Evolutionary conservation across 2,113 vertebrate species (phyloP).

Genomic region (Thermophis baileyi): DNA sequence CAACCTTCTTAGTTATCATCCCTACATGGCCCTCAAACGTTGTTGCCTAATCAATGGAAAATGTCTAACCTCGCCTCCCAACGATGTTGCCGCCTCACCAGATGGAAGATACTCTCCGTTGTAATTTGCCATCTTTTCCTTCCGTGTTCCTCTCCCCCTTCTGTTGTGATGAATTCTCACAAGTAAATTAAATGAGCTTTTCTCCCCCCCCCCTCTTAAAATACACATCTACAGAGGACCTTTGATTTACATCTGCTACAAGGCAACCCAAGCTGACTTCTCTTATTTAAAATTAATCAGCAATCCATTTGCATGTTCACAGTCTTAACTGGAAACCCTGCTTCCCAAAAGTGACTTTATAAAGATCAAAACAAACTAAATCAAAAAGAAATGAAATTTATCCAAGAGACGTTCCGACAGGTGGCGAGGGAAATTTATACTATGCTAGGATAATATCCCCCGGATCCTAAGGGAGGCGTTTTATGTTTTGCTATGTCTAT

Average conservation of each 20-base stretch:
- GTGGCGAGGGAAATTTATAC: background rate
- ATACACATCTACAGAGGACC: background rate
- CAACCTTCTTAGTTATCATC: background rate
- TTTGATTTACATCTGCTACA: background rate
- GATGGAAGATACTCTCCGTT: background rate
- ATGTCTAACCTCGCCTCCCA: background rate
- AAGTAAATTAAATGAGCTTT: background rate
- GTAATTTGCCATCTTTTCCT: background rate
- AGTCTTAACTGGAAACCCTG: background rate
- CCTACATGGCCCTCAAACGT: background rate
- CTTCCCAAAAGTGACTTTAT: background rate
- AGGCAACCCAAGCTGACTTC: background rate
- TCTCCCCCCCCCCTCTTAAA: background rate
- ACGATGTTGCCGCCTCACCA: background rate
- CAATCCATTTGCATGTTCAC: background rate
- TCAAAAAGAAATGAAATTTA: background rate
- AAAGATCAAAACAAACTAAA: background rate
- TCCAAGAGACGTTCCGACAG: background rate
- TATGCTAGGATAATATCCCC: background rate
- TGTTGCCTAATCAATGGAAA: background rate
- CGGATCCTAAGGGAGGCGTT: background rate
- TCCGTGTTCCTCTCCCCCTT: background rate
- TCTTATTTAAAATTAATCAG: constrained; percentile 5
- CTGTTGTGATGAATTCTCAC: background rate
- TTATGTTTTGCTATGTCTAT: background rate